phyloP scores from a whole-genome alignment of 2,888 invertebrate genomes.

The Polydrusus tereticollis region DNA sequence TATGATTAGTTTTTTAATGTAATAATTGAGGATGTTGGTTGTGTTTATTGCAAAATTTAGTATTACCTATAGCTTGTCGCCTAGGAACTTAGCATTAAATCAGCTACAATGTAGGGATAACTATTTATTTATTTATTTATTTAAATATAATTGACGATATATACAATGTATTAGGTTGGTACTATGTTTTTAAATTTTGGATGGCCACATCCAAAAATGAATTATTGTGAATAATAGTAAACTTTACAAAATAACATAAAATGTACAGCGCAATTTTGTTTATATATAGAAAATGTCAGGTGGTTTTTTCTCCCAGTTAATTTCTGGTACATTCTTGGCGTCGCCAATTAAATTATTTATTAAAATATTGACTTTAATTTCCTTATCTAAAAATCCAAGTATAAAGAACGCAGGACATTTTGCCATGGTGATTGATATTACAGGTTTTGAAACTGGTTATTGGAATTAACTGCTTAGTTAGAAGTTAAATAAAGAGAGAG shows the following conservation, averaged over 20 bases:
- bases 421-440: no score
- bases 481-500: no score
- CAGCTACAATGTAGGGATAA: background rate
- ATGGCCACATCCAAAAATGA: background rate
- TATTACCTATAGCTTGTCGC: no score
- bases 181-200: background rate
- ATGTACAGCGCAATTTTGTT: background rate
- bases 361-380: no score
- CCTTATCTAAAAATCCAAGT: no score
- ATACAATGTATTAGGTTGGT: background rate
- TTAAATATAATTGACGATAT: slow-evolving; percentile 10
- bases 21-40: no score
- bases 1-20: no score
- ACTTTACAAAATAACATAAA: background rate
- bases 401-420: no score
- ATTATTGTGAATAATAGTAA: background rate
- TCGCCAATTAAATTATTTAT: no score
- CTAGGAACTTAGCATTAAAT: no score
- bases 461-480: no score
- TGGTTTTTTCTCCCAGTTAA: background rate
- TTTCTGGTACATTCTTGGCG: background rate
- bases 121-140: slow-evolving; percentile 20
- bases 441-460: no score
- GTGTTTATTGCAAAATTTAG: background rate
- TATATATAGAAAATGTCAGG: background rate